Evolutionary conservation across 2,113 vertebrate species (phyloP), one percentile per base, ranked within the genome.

Genomic region (Bombycilla garrulus): DNA sequence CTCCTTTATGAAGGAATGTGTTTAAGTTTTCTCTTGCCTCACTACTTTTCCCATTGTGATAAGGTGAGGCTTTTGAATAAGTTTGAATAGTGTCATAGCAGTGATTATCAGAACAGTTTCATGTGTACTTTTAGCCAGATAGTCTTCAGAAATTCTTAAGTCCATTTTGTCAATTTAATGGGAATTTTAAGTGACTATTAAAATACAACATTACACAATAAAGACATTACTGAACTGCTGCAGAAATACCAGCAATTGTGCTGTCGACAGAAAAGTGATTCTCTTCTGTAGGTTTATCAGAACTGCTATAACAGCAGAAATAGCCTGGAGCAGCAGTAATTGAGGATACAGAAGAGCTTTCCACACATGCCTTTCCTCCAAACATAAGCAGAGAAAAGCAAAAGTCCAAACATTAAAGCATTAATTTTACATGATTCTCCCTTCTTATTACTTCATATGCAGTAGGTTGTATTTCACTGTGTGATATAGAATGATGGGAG

Each of bases 111-210:
- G 74, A 91, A 78, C 26, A 74, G 88, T 78, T 62, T 93, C 90
- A 60, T 57, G 70, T 87, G 88, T 82, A 86, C 50, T 86, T 96
- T 91, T 69, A 89, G 79, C 66, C 62, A 92, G 87, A 90, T 25
- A 91, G 53, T 78, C 73, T 93, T 95, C 60, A 91, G 76, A 85
- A 95, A 31, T 88, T 91, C 48, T 40, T 61, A 40, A 79, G 67
- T 79, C 86, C 64, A 83, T 97, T 95, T 93, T 93, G 53, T 91
- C 89, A 96, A 23, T 79, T 95, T 81, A 92, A 83, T 95, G 51
- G 76, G 56, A 84, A 86, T 93, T 87, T 95, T 97, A 94, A 95
- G 89, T 95, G 64, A 58, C 89, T 96, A 92, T 85, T 93, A 96
- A 92, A 84, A 94, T 26, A 91, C 33, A 95, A 31, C 84, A 53